Percentiles rank a stretch among this genome's conserved stretches.
Conservation (phyloP, 2,797 vertebrate species). For the Antennarius maculatus region DNA sequence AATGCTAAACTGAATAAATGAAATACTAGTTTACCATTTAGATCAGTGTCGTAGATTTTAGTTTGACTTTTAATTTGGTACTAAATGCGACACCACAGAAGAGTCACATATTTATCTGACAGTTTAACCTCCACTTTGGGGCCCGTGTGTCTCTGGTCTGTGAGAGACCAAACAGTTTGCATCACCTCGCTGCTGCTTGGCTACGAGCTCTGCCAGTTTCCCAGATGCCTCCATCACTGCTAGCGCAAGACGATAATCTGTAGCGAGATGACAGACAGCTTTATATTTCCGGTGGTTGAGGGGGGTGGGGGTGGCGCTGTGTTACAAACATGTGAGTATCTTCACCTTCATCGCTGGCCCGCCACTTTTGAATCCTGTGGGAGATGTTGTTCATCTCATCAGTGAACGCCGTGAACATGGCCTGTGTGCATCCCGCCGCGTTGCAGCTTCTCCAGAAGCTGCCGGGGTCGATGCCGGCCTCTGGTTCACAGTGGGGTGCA, state of each 20-base stretch:
- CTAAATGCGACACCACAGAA: too few relatives aligned
- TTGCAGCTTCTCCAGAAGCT: conserved; percentile 81
- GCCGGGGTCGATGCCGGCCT: conserved; percentile 17
- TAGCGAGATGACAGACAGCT: conserved; percentile 6
- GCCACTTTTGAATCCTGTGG: conserved; percentile 63
- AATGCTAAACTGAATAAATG: too few relatives aligned
- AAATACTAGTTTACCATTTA: too few relatives aligned
- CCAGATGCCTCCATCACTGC: conserved; percentile 73
- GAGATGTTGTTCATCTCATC: conserved; percentile 60
- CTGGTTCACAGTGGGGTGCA: neutral
- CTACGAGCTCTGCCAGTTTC: conserved; percentile 61
- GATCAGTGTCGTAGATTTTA: too few relatives aligned
- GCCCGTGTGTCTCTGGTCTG: too few relatives aligned
- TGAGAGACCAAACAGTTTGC: neutral
- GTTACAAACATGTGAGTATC: neutral
- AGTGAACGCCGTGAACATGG: conserved; percentile 70
- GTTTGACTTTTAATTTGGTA: too few relatives aligned
- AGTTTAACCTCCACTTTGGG: too few relatives aligned
- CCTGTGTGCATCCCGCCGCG: conserved; percentile 65
- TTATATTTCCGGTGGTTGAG: neutral
- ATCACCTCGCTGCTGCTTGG: conserved; percentile 71
- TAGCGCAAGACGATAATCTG: conserved; percentile 75
- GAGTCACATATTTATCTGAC: too few relatives aligned
- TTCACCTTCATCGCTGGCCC: conserved; percentile 78
- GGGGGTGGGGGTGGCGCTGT: neutral